Base-by-base conservation (phyloP, 2,888 invertebrate genomes). In the Neria commutata region DNA sequence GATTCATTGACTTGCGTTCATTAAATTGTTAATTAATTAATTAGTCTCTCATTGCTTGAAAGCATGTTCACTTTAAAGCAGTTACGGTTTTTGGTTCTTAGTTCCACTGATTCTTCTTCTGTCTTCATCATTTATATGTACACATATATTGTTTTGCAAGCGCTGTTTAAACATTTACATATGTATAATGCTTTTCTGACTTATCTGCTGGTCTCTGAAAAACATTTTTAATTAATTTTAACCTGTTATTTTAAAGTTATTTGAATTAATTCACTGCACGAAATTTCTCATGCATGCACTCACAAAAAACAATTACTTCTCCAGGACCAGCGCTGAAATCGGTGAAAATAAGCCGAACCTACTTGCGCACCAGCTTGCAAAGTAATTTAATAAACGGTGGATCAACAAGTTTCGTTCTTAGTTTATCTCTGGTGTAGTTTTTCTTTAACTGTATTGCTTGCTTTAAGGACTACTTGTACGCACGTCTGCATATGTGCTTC, bases 311-410 rank as follows among this genome's bases (percentile, higher is more conserved):
- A n/a, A n/a, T n/a, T n/a, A n/a, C n/a, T n/a, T n/a, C n/a, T 52
- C 60, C 52, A 70, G 71, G 69, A 68, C 67, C 66, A 60, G 57
- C 54, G 29, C 29, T 56, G 34, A 76, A 72, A 65, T 64, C 78
- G 65, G 70, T 72, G 52, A 78, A 77, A 73, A 64, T 79, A 64
- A 76, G 75, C 61, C 74, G 79, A 61, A 75, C 79, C 54, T 77
- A 79, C 73, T 71, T 78, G 62, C 80, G 79, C 71, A 77, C 77
- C 65, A 79, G 77, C 69, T 66, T 79, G 67, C 79, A 79, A 77
- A 79, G 79, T 79, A 78, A 72, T 63, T 69, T 19, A 29, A 46
- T 3, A 19, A 17, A 40, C 51, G 40, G 47, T 58, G 40, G 55
- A 23, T 50, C 62, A 46, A 49, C 56, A 49, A 46, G 25, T 50